Base-by-base conservation (phyloP, 37 sponge, comb jelly and placozoan genomes). In the Axinella damicornis region DNA sequence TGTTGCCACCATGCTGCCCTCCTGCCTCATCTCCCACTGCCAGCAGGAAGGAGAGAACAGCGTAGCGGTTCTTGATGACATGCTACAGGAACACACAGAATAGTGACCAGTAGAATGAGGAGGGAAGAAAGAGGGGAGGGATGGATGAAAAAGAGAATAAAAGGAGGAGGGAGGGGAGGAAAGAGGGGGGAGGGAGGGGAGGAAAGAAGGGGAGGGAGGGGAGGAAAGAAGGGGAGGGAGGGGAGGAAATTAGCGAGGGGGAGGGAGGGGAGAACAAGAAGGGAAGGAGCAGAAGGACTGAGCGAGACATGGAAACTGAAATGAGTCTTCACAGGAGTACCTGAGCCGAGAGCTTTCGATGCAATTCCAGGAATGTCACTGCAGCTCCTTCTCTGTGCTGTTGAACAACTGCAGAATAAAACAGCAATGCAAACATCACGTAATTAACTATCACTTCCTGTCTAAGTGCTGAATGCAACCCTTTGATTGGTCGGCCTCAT, bases 341-440 rank as follows among this genome's bases (percentile, higher is more conserved):
- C 64, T 89, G 84, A 24, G 83, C 71, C n/a, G 71, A 79, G 6
- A 94, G 88, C 24, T 72, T 52, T 30, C 84, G 69, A 66, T 85
- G 73, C 28, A 94, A 66, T 35, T 94, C 95, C 38, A 85, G 33
- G 67, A 94, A 94, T 5, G 65, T 39, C 39, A 91, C 56, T 0
- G 92, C 92, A 84, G 88, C 89, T 24, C 22, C 32, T 63, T 94
- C 88, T 63, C 80, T 78, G 21, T 71, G 59, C 57, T 88, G 75
- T n/a, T 62, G 64, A 15, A 76, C 79, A 77, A 94, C 95, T 94
- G 69, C 32, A 71, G 46, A 12, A 46, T 4, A 46, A 46, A 46
- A 46, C 9, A 46, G 4, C 4, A 12, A 9, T 46, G 46, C 6
- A 46, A 4, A 46, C 46, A 46, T 46, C 46, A 46, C 46, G 9